Conservation (phyloP, 1,140 invertebrate species). For the Ostrea denselamellosa region DNA sequence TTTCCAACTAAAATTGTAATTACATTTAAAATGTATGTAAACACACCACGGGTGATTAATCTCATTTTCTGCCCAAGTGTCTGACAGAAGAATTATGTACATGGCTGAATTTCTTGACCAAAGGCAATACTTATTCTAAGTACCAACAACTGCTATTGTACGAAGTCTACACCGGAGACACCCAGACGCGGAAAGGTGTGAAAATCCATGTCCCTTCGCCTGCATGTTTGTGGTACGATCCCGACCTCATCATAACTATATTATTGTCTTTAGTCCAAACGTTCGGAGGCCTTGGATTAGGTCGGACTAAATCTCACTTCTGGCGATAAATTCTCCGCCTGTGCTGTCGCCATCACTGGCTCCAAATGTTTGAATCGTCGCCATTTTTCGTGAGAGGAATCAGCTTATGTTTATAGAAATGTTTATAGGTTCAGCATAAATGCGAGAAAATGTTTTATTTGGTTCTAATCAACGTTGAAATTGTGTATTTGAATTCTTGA, state of each 20-base stretch:
- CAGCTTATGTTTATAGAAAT: conserved; percentile 29
- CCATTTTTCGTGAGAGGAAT: conserved; percentile 12
- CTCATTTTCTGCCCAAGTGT: conserved; percentile 50
- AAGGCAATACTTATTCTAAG: conserved; percentile 38
- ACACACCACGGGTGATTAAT: conserved; percentile 45
- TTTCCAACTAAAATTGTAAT: conserved; percentile 29
- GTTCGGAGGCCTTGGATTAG: conserved; percentile 8
- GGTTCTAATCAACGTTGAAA: conserved; percentile 35
- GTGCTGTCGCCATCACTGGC: conserved; percentile 18
- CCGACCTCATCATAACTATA: background rate
- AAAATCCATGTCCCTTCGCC: conserved; percentile 34
- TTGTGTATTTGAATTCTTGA: conserved; percentile 40
- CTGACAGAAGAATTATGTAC: conserved; percentile 41
- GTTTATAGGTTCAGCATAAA: conserved; percentile 24
- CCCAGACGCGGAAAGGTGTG: conserved; percentile 26
- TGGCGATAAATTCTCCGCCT: conserved; percentile 33
- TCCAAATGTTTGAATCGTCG: conserved; percentile 26
- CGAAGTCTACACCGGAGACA: conserved; percentile 28
- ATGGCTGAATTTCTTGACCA: conserved; percentile 43
- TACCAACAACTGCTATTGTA: conserved; percentile 34
- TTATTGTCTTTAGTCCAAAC: conserved; percentile 14
- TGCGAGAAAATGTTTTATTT: conserved; percentile 29
- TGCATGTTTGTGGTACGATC: conserved; percentile 14
- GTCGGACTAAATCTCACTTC: conserved; percentile 21
- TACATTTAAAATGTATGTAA: conserved; percentile 37